Base-by-base conservation (phyloP, 2,797 vertebrate genomes). In the Sebastes vulpes region DNA sequence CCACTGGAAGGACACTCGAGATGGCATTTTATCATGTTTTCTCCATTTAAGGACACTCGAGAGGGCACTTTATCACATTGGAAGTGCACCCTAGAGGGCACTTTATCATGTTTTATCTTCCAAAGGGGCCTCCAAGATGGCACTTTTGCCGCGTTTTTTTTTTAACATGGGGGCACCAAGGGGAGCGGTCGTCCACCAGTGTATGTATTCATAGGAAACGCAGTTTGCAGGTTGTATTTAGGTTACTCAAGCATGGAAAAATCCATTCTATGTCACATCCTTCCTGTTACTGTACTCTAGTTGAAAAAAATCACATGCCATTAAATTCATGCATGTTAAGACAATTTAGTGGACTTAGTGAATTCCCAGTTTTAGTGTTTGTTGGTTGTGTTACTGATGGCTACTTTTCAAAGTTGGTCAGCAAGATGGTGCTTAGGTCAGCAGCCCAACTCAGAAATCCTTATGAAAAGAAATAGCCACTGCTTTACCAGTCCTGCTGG, bases 161-260 rank as follows among this genome's bases (percentile, higher is more conserved):
- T 46, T 46, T 8, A 46, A 46, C 42, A 46, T 46, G 0, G 42
- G 3, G 42, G 1, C 42, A 46, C 16, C 42, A 46, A 46, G 42
- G 42, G 42, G 6, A 0, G 42, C 16, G 42, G 42, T 46, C 6
- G 3, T 46, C 42, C 42, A n/a, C 42, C 42, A n/a, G 16, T 48
- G 42, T 48, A 48, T 48, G 0, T 48, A n/a, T 72, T 71, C 65
- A 73, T 50, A 48, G 38, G 66, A 87, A 86, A 81, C 67, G 0
- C 73, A 73, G 81, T 81, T 78, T 65, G 61, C 29, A 72, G 70
- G 72, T 64, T 26, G 52, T 76, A 66, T 75, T 81, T 76, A 70
- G 63, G 61, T 70, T 79, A 71, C 60, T 61, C 12, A 77, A 48
- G 61, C 16, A 21, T 54, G 65, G 9, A 82, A 67, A 72, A 38